phyloP scores from a whole-genome alignment of 2,797 vertebrate species.

The Steatocranus sp. region DNA sequence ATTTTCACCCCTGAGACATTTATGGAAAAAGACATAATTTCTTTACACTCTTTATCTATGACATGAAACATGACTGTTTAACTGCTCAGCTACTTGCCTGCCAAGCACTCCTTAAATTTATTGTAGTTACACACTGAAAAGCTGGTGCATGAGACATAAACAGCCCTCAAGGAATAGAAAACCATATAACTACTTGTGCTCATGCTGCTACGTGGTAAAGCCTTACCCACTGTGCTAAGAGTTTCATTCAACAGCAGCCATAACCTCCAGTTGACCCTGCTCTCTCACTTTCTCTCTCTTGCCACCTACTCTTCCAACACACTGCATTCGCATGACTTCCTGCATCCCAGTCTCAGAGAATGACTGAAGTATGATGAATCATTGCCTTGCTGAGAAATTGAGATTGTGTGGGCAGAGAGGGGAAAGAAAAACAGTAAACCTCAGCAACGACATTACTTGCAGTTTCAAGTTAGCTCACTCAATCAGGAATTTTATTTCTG shows the following conservation, averaged over 20 bases:
- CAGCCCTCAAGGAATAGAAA: not conserved
- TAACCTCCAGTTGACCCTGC: slow-evolving; percentile 37
- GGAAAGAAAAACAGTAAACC: slow-evolving; percentile 12
- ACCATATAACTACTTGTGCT: not conserved
- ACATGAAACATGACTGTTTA: not conserved
- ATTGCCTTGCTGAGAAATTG: slow-evolving; percentile 31
- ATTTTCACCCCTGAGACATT: not conserved
- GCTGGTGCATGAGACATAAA: not conserved
- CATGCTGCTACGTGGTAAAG: slow-evolving; percentile 2
- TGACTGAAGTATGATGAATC: slow-evolving; percentile 32
- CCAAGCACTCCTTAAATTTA: not conserved
- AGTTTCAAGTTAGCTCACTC: slow-evolving; percentile 24
- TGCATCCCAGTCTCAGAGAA: slow-evolving; percentile 6
- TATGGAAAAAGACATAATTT: not conserved
- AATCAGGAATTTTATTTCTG: not conserved
- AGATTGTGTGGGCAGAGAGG: slow-evolving; percentile 6
- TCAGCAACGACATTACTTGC: slow-evolving; percentile 20
- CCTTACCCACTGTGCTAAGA: not conserved
- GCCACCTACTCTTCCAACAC: not conserved
- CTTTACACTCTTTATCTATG: not conserved
- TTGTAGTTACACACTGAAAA: not conserved
- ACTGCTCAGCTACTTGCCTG: not conserved
- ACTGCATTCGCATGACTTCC: slow-evolving; percentile 1
- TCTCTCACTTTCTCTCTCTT: not conserved
- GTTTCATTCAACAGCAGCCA: slow-evolving; percentile 24